A percentile compares a stretch with the other conserved stretches of the same genome.
phyloP scores from a whole-genome alignment of 2,113 vertebrate genomes.

The Elanoides forficatus region DNA sequence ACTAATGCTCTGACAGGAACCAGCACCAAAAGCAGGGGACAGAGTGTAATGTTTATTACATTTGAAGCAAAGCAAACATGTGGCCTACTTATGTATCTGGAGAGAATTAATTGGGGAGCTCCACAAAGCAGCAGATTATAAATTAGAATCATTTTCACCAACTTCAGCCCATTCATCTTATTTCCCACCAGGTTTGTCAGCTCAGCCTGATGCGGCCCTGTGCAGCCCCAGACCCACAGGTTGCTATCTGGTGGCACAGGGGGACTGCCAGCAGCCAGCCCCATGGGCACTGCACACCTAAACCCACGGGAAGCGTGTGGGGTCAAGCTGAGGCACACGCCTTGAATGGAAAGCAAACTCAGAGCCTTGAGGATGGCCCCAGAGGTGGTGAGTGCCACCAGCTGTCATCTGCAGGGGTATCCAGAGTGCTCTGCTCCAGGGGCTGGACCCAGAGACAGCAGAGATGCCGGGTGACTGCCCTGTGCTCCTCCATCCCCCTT shows the following conservation, averaged over 20 bases:
- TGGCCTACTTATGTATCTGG: conserved; percentile 78
- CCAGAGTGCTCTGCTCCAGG: not conserved
- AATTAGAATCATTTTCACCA: conserved; percentile 79
- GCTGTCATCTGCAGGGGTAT: not conserved
- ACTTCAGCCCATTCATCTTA: conserved; percentile 76
- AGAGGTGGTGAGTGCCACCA: not conserved
- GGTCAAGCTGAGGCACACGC: not conserved
- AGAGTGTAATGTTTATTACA: conserved; percentile 74
- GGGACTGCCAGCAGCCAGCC: not conserved
- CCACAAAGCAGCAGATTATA: conserved; percentile 78
- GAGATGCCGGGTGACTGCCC: not conserved
- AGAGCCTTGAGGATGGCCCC: not conserved
- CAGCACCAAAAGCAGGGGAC: conserved; percentile 68
- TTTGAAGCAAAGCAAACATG: conserved; percentile 78
- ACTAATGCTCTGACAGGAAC: conserved; percentile 64
- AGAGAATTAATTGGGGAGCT: conserved; percentile 79
- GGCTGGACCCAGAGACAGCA: not conserved
- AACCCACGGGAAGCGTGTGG: not conserved
- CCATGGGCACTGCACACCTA: not conserved
- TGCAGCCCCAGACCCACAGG: not conserved
- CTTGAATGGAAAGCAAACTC: not conserved
- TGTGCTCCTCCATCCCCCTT: not conserved
- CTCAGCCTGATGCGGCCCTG: not conserved
- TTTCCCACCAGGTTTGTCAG: conserved; percentile 71
- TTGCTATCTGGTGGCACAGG: not conserved